A percentile compares a stretch with the other conserved stretches of the same genome.
phyloP scores from a whole-genome alignment of 2,888 invertebrate species.

The Sussaba pulchella region DNA sequence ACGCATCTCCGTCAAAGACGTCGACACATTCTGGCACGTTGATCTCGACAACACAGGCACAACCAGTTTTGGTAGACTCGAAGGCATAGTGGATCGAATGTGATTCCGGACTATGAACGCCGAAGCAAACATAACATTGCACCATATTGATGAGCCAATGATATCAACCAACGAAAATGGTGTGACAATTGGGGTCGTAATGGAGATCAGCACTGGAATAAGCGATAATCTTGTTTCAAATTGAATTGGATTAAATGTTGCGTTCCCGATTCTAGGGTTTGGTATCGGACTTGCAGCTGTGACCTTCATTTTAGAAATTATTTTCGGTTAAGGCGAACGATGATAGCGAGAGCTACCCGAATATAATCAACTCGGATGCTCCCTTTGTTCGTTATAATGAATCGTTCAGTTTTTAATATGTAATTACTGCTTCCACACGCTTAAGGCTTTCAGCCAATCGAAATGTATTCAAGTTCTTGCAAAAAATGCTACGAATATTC shows the following conservation, averaged over 20 bases:
- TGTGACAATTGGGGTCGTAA: background rate
- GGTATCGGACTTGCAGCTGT: background rate
- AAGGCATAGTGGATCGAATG: background rate
- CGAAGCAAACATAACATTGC: background rate
- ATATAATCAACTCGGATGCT: too few relatives aligned
- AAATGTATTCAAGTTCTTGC: too few relatives aligned
- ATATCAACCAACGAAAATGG: background rate
- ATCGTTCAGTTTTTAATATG: too few relatives aligned
- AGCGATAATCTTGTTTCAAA: slow-evolving; percentile 2
- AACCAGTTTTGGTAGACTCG: background rate
- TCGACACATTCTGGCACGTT: background rate
- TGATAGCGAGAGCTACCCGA: too few relatives aligned
- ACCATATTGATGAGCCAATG: too few relatives aligned
- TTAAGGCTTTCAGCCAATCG: too few relatives aligned
- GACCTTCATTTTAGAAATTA: background rate
- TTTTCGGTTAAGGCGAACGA: too few relatives aligned
- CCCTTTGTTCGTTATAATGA: too few relatives aligned
- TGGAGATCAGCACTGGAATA: background rate
- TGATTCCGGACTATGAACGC: slow-evolving; percentile 9
- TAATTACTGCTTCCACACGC: too few relatives aligned
- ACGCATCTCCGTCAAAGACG: background rate
- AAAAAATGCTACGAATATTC: too few relatives aligned
- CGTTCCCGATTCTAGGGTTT: background rate
- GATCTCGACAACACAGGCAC: background rate
- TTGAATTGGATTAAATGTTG: background rate